Evolutionary conservation across 2,113 vertebrate species (phyloP).

Genomic region (Ptilorrhoa leucosticta): DNA sequence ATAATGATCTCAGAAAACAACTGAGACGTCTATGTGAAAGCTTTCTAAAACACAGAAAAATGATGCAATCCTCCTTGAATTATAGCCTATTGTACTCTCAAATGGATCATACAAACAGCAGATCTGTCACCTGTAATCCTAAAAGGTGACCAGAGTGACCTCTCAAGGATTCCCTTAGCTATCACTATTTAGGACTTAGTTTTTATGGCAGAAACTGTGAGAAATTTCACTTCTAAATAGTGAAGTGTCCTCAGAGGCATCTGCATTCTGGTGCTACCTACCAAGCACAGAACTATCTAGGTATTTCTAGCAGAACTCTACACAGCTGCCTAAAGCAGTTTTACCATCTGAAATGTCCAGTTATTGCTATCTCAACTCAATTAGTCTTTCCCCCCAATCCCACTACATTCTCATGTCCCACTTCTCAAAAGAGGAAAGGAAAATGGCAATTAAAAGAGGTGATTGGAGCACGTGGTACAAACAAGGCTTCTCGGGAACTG

Average conservation of each 20-base stretch:
- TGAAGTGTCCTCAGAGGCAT: background rate
- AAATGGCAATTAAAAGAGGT: background rate
- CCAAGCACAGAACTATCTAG: background rate
- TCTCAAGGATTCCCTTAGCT: background rate
- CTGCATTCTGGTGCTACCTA: background rate
- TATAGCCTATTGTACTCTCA: background rate
- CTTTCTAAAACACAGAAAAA: background rate
- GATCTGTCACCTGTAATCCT: background rate
- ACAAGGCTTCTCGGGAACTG: background rate
- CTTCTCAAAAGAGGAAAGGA: background rate
- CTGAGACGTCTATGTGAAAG: background rate
- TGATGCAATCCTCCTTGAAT: background rate
- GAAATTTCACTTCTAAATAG: background rate
- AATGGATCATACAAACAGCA: background rate
- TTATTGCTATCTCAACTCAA: background rate
- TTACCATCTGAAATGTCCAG: background rate
- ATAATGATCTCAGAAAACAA: background rate
- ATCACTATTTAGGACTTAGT: background rate
- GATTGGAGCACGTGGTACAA: background rate
- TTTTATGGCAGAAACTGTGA: background rate
- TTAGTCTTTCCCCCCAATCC: fast-evolving
- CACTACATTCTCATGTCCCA: background rate
- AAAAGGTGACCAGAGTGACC: background rate
- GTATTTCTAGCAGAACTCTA: background rate
- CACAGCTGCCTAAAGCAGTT: background rate